Evolutionary conservation across 2,797 vertebrate species (phyloP).

Genomic region (Xenops minutus): DNA sequence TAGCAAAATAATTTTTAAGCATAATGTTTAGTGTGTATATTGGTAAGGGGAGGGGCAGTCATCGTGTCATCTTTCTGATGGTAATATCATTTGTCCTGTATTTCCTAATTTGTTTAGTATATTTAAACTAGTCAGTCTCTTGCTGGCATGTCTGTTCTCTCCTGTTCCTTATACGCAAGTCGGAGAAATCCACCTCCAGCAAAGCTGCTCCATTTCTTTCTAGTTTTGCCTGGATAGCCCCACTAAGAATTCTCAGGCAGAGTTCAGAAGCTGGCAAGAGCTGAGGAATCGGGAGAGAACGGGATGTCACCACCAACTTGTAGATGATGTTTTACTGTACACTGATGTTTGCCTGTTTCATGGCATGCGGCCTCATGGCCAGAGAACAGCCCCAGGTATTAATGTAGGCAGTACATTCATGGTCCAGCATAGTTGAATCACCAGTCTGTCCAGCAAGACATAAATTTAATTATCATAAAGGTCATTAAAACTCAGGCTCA

Average conservation of each 20-base stretch:
- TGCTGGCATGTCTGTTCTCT: not conserved
- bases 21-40: not conserved
- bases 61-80: not conserved
- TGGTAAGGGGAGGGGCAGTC: not conserved
- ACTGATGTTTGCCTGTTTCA: not conserved
- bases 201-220: not conserved
- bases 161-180: not conserved
- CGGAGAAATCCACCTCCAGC: not conserved
- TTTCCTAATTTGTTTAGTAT: not conserved
- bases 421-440: not conserved
- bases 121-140: not conserved
- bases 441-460: not conserved
- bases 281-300: accelerated
- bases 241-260: not conserved
- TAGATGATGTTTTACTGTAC: not conserved
- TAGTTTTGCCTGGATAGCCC: not conserved
- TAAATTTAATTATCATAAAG: not conserved
- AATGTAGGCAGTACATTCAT: not conserved
- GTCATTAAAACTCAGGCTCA: not conserved
- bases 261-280: not conserved
- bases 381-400: not conserved
- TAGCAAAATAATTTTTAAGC: not conserved
- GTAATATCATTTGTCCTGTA: not conserved
- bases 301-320: not conserved
- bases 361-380: not conserved